Percentiles rank a stretch among this genome's conserved stretches.
Conservation (phyloP, 2,888 invertebrate genomes). For the Hemithea aestivaria region DNA sequence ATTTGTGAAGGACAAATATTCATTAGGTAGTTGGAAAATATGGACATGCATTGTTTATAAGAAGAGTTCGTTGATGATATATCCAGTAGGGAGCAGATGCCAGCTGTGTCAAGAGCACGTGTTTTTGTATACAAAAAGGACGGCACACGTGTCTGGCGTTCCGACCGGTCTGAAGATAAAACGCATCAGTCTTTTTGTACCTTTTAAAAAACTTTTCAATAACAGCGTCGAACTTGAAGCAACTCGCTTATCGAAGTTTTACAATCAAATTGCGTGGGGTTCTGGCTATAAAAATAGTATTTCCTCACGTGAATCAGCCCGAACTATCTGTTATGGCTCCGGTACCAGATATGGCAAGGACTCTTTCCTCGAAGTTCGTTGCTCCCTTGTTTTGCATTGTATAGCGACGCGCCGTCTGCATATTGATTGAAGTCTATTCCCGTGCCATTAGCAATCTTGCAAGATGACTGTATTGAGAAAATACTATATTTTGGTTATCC, state of each 20-base stretch:
- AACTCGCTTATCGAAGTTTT: slow-evolving; percentile 21
- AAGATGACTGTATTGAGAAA: too few species aligned
- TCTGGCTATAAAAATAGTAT: slow-evolving; percentile 43
- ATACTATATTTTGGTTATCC: too few species aligned
- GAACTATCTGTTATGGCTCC: slow-evolving; percentile 44
- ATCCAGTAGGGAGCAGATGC: slow-evolving; percentile 31
- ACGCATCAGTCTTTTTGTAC: slow-evolving; percentile 6
- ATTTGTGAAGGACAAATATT: too few species aligned
- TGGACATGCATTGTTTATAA: slow-evolving; percentile 8
- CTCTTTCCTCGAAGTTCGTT: slow-evolving; percentile 68
- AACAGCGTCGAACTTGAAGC: slow-evolving; percentile 8
- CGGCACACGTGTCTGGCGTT: slow-evolving; percentile 36
- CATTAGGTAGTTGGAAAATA: slow-evolving; percentile 1
- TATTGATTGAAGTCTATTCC: slow-evolving; percentile 46
- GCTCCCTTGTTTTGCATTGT: slow-evolving; percentile 67
- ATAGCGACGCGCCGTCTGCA: slow-evolving; percentile 62
- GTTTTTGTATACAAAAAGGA: slow-evolving; percentile 39
- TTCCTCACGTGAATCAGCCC: slow-evolving; percentile 50
- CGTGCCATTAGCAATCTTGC: slow-evolving; percentile 27
- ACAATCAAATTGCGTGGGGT: slow-evolving; percentile 29
- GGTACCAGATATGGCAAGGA: slow-evolving; percentile 57
- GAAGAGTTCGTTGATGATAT: slow-evolving; percentile 17
- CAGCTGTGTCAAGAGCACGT: slow-evolving; percentile 56
- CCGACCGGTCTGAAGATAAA: slow-evolving; percentile 16
- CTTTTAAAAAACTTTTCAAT: slow-evolving; percentile 4